Percentiles rank a stretch among this genome's conserved stretches.
These are phyloP conservation scores for Euura saliciscinereae DNA, from an alignment of 1,140 invertebrate species.

Conservation along the genomic window DNA sequence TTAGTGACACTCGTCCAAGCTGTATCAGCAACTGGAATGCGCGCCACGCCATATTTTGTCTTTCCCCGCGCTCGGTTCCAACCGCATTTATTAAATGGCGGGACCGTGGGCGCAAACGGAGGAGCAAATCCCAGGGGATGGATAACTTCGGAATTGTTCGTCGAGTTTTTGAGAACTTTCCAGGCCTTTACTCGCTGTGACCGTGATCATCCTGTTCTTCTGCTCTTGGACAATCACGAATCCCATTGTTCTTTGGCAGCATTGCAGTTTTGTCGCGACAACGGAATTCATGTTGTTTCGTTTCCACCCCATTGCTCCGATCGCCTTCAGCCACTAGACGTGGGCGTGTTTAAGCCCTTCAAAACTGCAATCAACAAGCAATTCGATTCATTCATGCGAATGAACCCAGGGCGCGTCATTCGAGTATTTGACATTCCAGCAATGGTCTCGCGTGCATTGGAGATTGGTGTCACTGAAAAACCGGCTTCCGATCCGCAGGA, in stretches of 20 bases:
- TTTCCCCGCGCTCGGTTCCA: background rate
- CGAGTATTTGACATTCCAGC: constrained; percentile 13
- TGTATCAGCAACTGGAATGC: background rate
- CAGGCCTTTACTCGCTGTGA: background rate
- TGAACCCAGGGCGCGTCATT: constrained; percentile 9
- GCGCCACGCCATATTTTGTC: background rate
- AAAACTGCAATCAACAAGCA: constrained; percentile 31
- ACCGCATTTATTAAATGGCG: background rate
- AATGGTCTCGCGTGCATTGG: constrained; percentile 8
- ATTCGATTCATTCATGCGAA: constrained; percentile 19
- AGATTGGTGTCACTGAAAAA: constrained; percentile 10
- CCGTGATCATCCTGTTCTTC: constrained; percentile 14
- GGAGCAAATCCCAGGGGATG: background rate
- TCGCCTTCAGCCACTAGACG: constrained; percentile 36
- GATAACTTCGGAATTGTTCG: background rate
- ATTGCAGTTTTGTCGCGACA: constrained; percentile 27
- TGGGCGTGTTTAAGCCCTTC: constrained; percentile 37
- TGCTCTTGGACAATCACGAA: background rate
- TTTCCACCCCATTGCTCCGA: constrained; percentile 45
- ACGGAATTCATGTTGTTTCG: constrained; percentile 34
- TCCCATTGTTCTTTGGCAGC: constrained; percentile 10
- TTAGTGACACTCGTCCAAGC: background rate
- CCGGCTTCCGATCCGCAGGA: constrained; percentile 12
- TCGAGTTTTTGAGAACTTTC: background rate
- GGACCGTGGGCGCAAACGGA: background rate